A percentile compares a stretch with the other conserved stretches of the same genome.
Evolutionary conservation across 2,113 vertebrate genomes (phyloP).

Genomic region (Pantherophis guttatus): DNA sequence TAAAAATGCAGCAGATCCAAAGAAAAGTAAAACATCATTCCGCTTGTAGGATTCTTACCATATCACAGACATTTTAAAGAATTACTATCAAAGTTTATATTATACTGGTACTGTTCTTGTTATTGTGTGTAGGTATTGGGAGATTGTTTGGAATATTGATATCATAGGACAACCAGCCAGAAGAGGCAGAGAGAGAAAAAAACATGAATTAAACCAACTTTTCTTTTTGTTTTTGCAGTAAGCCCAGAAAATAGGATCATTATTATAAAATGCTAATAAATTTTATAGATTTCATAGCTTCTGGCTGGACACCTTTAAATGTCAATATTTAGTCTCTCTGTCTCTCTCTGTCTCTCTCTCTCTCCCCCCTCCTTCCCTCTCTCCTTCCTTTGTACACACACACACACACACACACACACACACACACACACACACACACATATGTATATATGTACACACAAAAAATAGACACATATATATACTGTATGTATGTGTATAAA

Average conservation of each 20-base stretch:
- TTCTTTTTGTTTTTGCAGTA: constrained; percentile 41
- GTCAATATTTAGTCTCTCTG: constrained; percentile 43
- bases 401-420: too few species aligned
- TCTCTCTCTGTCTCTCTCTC: too few species aligned
- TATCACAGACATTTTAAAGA: not conserved
- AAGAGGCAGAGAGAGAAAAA: not conserved
- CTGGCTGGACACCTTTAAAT: constrained; percentile 52
- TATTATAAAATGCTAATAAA: constrained; percentile 50
- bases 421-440: too few species aligned
- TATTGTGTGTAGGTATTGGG: not conserved
- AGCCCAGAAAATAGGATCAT: constrained; percentile 21
- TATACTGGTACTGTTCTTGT: not conserved
- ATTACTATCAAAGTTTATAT: not conserved
- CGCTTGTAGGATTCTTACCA: not conserved
- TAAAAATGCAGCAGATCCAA: constrained; percentile 33
- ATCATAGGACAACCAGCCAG: constrained; percentile 25
- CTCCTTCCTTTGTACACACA: not conserved
- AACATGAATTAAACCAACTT: constrained; percentile 49
- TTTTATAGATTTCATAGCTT: constrained; percentile 57
- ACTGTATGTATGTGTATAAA: constrained; percentile 24
- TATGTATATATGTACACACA: not conserved
- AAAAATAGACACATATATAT: not conserved
- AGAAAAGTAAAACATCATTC: not conserved
- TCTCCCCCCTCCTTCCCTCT: too few species aligned
- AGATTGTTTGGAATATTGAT: constrained; percentile 27